A percentile compares a stretch with the other conserved stretches of the same genome.
These are phyloP conservation scores for Drosophila kohkoa DNA, from an alignment of 1,140 invertebrate genomes.

Conservation along the genomic window DNA sequence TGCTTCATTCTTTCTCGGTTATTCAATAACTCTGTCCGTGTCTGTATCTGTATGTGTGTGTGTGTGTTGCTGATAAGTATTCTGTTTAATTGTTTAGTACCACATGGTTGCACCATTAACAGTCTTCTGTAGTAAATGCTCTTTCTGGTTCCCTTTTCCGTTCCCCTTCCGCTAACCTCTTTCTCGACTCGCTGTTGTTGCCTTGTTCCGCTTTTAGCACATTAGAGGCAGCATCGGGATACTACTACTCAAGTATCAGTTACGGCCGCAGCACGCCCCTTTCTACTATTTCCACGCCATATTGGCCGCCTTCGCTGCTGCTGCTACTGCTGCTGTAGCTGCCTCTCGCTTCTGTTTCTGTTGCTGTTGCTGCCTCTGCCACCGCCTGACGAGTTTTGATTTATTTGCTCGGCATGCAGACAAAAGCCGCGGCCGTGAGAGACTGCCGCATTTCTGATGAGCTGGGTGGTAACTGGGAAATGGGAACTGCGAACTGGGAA, in stretches of 20 bases:
- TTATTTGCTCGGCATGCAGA: slow-evolving; percentile 69
- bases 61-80: no score
- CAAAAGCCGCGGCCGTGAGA: slow-evolving; percentile 61
- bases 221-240: slow-evolving; percentile 26
- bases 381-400: slow-evolving; percentile 62
- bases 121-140: no score
- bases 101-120: no score
- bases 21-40: no score
- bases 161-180: no score
- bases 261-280: slow-evolving; percentile 28
- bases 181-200: neutral
- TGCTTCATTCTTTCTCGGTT: no score
- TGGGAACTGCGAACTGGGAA: no score
- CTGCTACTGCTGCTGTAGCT: neutral
- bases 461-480: slow-evolving; percentile 57
- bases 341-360: neutral
- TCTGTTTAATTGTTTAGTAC: no score
- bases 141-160: no score
- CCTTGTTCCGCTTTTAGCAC: slow-evolving; percentile 9
- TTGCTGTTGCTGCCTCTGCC: neutral
- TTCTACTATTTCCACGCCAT: slow-evolving; percentile 32
- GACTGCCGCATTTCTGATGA: slow-evolving; percentile 59
- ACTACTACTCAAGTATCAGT: slow-evolving; percentile 33
- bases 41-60: no score
- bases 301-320: neutral